Percentiles rank a stretch among this genome's conserved stretches.
Conservation (phyloP, 2,113 vertebrate genomes). For the Oreochromis aureus region DNA sequence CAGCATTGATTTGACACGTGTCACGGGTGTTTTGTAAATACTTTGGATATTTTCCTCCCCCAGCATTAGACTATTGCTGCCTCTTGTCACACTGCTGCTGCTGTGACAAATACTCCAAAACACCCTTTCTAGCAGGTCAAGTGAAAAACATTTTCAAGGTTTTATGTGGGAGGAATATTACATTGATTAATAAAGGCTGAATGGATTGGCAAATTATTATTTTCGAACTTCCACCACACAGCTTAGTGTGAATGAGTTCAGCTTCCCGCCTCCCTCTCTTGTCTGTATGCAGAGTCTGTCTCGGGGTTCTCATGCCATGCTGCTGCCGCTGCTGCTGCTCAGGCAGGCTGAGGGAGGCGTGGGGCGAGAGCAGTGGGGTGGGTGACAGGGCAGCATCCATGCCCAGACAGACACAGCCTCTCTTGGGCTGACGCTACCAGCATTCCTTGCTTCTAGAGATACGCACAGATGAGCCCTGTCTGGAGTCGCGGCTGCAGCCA, state of each 20-base stretch:
- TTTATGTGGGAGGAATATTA: neutral
- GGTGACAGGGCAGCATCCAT: constrained; percentile 53
- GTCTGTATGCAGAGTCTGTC: constrained; percentile 35
- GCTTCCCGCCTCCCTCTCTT: neutral
- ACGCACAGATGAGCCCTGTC: constrained; percentile 46
- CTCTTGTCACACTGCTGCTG: constrained; percentile 22
- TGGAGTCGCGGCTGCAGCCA: neutral
- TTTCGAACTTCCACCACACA: neutral
- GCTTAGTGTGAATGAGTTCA: neutral
- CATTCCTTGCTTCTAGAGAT: constrained; percentile 24
- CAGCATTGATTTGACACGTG: constrained; percentile 46
- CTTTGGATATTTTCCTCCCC: constrained; percentile 41
- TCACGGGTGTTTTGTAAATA: constrained; percentile 54
- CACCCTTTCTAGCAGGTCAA: constrained; percentile 2
- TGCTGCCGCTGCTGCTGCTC: constrained; percentile 7
- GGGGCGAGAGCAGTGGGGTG: constrained; percentile 39
- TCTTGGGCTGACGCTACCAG: constrained; percentile 34
- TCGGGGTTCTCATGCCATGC: constrained; percentile 1
- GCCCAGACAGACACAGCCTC: constrained; percentile 44
- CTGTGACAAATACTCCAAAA: constrained; percentile 32
- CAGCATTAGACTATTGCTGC: constrained; percentile 5
- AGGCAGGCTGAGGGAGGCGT: neutral
- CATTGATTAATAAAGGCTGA: neutral
- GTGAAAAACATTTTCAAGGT: neutral
- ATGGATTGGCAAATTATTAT: constrained; percentile 2